Percentiles rank a stretch among this genome's conserved stretches.
phyloP scores from a whole-genome alignment of 1,140 invertebrate genomes.

The Physella acuta region DNA sequence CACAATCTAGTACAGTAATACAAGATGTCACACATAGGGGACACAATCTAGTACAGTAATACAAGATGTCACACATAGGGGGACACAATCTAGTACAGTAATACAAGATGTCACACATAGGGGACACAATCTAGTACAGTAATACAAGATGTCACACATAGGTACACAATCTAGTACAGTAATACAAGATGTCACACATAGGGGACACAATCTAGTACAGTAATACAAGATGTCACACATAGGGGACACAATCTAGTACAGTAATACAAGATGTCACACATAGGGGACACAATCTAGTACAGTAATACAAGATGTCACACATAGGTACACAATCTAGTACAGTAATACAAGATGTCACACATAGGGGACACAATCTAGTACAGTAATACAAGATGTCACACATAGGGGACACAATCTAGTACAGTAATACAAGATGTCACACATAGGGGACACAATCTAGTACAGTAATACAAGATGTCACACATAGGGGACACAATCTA shows the following conservation, averaged over 20 bases:
- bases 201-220: constrained; percentile 44
- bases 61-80: constrained; percentile 57
- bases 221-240: constrained; percentile 54
- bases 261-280: constrained; percentile 53
- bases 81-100: constrained; percentile 45
- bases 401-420: constrained; percentile 51
- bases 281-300: constrained; percentile 50
- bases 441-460: constrained; percentile 53
- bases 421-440: constrained; percentile 49
- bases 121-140: constrained; percentile 44
- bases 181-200: constrained; percentile 57
- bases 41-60: constrained; percentile 42
- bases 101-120: constrained; percentile 57
- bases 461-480: constrained; percentile 49
- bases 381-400: constrained; percentile 52
- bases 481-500: constrained; percentile 53
- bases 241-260: constrained; percentile 48
- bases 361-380: constrained; percentile 51
- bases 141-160: too few species aligned
- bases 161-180: constrained; percentile 45
- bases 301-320: too few species aligned
- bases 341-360: constrained; percentile 52
- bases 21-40: constrained; percentile 57
- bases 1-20: constrained; percentile 40
- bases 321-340: constrained; percentile 51